Conservation (phyloP, 2,888 invertebrate genomes). For the Sinopyrophorus schimmeli region DNA sequence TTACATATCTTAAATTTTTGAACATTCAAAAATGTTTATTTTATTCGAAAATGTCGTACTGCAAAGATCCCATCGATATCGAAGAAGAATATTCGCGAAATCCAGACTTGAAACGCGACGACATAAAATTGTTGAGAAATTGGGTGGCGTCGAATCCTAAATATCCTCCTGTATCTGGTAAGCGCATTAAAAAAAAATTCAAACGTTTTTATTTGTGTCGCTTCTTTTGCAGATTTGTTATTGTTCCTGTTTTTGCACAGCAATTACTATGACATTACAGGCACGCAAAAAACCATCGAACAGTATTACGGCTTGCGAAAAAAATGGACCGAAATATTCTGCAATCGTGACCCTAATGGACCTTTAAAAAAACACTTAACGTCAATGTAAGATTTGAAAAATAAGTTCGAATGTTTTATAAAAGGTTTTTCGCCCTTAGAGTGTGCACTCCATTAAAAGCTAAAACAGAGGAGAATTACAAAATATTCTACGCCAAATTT, state of each 20-base stretch:
- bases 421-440: too few relatives aligned
- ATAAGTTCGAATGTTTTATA: too few relatives aligned
- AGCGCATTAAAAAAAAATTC: not conserved
- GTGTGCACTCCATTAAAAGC: conserved; percentile 5
- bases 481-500: conserved; percentile 13
- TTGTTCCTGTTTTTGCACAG: conserved; percentile 17
- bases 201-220: not conserved
- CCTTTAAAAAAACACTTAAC: conserved; percentile 5
- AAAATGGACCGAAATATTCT: conserved; percentile 17
- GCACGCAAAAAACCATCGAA: conserved; percentile 9
- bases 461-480: not conserved
- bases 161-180: not conserved
- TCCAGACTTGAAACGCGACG: conserved; percentile 4
- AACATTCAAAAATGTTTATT: too few relatives aligned
- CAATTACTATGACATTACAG: conserved; percentile 12
- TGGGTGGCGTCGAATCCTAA: not conserved
- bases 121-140: not conserved
- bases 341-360: conserved; percentile 9
- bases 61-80: not conserved
- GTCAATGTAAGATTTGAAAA: conserved; percentile 7
- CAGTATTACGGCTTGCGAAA: conserved; percentile 5
- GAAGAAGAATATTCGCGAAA: conserved; percentile 2
- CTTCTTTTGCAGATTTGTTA: conserved; percentile 12
- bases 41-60: not conserved
- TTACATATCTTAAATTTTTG: too few relatives aligned